These are phyloP conservation scores for Lissocephala sabroskyi DNA, from an alignment of 2,888 invertebrate species.

Conservation along the genomic window DNA sequence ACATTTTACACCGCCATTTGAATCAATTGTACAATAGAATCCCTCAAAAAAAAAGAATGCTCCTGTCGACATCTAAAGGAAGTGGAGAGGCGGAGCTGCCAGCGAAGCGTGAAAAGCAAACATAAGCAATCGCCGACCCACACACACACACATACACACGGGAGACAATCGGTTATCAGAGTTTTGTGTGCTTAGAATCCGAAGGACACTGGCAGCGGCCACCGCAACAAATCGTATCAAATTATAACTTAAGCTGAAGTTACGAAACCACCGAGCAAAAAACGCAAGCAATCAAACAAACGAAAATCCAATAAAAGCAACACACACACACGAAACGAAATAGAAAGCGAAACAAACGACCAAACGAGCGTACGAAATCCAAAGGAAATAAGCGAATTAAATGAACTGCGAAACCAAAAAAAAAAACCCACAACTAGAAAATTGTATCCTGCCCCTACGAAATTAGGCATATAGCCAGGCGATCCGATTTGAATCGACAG, in stretches of 20 bases:
- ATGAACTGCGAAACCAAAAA: slow-evolving; percentile 30
- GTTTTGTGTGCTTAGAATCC: slow-evolving; percentile 28
- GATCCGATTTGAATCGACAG: neutral
- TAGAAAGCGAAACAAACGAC: slow-evolving; percentile 14
- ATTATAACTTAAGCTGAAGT: slow-evolving; percentile 46
- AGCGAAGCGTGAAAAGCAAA: slow-evolving; percentile 57
- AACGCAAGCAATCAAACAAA: slow-evolving; percentile 19
- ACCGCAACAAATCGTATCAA: slow-evolving; percentile 38
- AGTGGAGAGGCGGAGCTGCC: slow-evolving; percentile 3
- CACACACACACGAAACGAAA: slow-evolving; percentile 9
- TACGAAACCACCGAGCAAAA: slow-evolving; percentile 49
- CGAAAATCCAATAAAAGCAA: slow-evolving; percentile 20
- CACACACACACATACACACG: slow-evolving; percentile 6
- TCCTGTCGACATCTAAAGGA: slow-evolving; percentile 26
- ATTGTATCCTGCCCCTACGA: slow-evolving; percentile 13
- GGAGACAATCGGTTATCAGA: slow-evolving; percentile 40
- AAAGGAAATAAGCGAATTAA: slow-evolving; percentile 19
- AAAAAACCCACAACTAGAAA: no score
- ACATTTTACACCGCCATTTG: slow-evolving; percentile 47
- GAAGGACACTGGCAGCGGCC: neutral
- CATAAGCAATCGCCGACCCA: slow-evolving; percentile 46
- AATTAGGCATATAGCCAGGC: slow-evolving; percentile 35
- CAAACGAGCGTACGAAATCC: slow-evolving; percentile 9
- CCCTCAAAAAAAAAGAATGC: slow-evolving; percentile 28
- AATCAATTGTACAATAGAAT: slow-evolving; percentile 58